Evolutionary conservation across 2,797 vertebrate species (phyloP).

Genomic region (Notamacropus eugenii): DNA sequence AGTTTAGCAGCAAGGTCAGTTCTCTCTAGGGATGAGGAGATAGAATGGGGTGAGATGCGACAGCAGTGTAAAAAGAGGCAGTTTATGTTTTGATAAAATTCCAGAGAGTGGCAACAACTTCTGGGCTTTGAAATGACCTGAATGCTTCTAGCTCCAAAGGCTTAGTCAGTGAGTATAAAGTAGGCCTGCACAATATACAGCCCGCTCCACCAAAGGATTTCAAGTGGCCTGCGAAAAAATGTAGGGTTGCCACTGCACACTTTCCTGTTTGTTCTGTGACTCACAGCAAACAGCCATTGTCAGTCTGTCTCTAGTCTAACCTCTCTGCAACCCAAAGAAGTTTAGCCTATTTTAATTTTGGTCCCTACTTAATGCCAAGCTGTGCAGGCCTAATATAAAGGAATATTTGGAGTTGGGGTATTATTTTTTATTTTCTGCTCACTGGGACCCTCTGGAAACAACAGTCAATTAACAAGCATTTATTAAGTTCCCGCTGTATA

Average conservation of each 20-base stretch:
- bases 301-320: too few relatives aligned
- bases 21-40: too few relatives aligned
- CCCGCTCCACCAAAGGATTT: too few relatives aligned
- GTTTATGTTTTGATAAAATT: neutral
- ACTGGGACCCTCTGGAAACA: neutral
- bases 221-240: too few relatives aligned
- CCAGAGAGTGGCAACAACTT: neutral
- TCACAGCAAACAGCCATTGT: too few relatives aligned
- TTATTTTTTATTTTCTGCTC: neutral
- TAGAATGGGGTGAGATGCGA: too few relatives aligned
- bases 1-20: slow-evolving; percentile 92
- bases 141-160: neutral
- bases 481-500: neutral
- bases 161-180: neutral
- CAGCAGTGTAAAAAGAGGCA: neutral
- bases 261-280: too few relatives aligned
- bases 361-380: too few relatives aligned
- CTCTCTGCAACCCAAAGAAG: too few relatives aligned
- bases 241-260: too few relatives aligned
- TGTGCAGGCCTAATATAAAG: neutral
- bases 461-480: neutral
- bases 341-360: too few relatives aligned
- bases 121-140: neutral
- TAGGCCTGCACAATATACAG: too few relatives aligned
- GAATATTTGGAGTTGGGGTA: neutral